Conservation (phyloP, 1,140 invertebrate species). For the Caenorhabditis brenneri region DNA sequence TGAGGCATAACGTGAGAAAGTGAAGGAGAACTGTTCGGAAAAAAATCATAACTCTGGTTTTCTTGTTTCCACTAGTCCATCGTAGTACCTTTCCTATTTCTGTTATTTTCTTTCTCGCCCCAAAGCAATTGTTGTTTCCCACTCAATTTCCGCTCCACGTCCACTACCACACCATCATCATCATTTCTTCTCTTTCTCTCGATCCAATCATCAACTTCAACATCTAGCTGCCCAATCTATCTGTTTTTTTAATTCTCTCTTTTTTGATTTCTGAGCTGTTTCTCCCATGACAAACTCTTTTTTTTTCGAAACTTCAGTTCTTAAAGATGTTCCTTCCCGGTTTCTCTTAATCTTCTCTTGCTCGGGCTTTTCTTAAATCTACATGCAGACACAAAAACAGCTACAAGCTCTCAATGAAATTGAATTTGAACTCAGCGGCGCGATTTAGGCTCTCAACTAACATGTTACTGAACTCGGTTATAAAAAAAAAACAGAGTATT, state of each 20-base stretch:
- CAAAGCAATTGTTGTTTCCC: constrained; percentile 20
- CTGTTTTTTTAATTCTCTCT: neutral
- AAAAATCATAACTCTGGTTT: neutral
- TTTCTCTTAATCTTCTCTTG: neutral
- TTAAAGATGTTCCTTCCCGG: neutral
- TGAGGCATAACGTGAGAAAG: too few species aligned
- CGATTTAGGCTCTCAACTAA: too few species aligned
- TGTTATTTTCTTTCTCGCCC: neutral
- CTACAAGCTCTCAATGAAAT: constrained; percentile 34
- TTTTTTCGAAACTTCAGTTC: neutral
- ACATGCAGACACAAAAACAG: constrained; percentile 32
- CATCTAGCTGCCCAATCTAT: constrained; percentile 8
- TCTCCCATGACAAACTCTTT: neutral
- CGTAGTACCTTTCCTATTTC: neutral
- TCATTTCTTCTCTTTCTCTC: neutral
- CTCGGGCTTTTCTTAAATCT: neutral
- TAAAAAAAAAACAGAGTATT: neutral
- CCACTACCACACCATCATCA: constrained; percentile 5
- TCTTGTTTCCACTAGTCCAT: neutral
- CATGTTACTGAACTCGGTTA: too few species aligned
- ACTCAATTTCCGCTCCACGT: constrained; percentile 35
- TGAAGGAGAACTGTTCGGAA: neutral
- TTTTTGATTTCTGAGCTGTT: neutral
- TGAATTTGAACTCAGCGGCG: constrained; percentile 43
- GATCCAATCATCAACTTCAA: neutral